Evolutionary conservation across 2,113 vertebrate genomes (phyloP).

Genomic region (Potamarius usumacintae): DNA sequence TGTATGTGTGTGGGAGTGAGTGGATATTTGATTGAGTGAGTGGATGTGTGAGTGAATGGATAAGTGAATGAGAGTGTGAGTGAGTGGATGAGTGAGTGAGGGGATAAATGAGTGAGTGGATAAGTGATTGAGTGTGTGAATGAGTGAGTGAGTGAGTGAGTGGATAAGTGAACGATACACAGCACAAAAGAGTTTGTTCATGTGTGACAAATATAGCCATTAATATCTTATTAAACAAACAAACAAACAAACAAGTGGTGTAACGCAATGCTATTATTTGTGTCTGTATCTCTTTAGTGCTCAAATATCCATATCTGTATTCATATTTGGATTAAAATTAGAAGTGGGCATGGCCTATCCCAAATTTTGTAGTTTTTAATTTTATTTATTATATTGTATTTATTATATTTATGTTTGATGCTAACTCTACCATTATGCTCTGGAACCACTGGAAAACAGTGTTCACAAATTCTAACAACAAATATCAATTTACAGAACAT

Average conservation of each 20-base stretch:
- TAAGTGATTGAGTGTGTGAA: no score
- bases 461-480: no score
- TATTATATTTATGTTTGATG: not conserved
- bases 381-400: no score
- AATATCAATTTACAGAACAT: no score
- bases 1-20: no score
- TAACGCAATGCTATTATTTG: not conserved
- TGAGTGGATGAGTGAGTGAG: no score
- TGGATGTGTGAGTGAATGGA: no score
- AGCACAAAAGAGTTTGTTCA: not conserved
- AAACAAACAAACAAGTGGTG: not conserved
- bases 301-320: not conserved
- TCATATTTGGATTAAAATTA: not conserved
- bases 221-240: not conserved
- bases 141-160: no score
- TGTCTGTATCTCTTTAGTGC: not conserved
- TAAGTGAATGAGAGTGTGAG: no score
- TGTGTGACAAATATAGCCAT: not conserved
- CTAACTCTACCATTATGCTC: not conserved
- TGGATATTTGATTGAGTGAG: no score
- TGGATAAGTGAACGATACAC: no score
- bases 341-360: not conserved
- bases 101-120: no score
- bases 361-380: not conserved
- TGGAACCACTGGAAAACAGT: not conserved